Base-by-base conservation (phyloP, 2,888 invertebrate species). In the Eilema caniola region DNA sequence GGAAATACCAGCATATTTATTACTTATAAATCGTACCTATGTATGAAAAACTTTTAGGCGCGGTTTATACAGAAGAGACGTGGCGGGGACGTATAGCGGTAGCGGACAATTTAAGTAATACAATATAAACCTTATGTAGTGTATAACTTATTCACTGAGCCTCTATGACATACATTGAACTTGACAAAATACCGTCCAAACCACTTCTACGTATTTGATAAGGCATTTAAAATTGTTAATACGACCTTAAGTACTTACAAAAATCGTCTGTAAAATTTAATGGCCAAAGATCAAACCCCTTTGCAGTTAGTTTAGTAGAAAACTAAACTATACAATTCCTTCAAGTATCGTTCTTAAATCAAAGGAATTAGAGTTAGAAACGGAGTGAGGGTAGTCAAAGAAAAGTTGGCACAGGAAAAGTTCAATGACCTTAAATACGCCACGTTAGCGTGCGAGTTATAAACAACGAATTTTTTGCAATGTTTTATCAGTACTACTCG, bases 331-430 rank as follows among this genome's bases (percentile, higher is more conserved):
- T 62, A 37, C 16, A 41, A 41, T 1, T 53, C 33, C 4, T n/a
- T 28, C 20, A 8, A 70, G 73, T 72, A 59, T 66, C 25, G 60
- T 57, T 73, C 70, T 66, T 77, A 53, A 31, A 0, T 0, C n/a
- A 0, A 33, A 11, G 0, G 7, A 0, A 16, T 59, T 79, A 82
- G 67, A 80, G 84, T 77, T 75, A 62, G 63, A 77, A 81, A 69
- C 83, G 16, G 53, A 37, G 33, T 69, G 71, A 20, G 56, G 69
- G 59, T 62, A 74, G 59, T 71, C 31, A 41, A 72, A 85, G 83
- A 85, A 86, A 87, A 85, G 82, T 87, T 86, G 85, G 85, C 88
- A 83, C 78, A 79, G 73, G 83, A 74, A 73, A 80, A 82, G 88
- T 84, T 86, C 88, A 86, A 78, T 76, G 84, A 83, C 84, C 87